Evolutionary conservation across 2,888 invertebrate genomes (phyloP).

Genomic region (Byasa hedistus): DNA sequence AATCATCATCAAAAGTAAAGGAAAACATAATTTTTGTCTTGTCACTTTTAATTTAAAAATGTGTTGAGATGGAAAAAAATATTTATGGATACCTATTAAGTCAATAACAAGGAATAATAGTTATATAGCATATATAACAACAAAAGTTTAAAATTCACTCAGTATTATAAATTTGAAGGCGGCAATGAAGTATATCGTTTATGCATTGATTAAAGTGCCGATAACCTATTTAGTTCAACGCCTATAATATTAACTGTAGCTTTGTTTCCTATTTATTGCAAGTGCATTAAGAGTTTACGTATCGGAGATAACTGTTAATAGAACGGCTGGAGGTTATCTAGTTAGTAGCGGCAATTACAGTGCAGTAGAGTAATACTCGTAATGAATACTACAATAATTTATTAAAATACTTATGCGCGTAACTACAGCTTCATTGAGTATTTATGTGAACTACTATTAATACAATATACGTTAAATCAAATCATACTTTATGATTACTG

Average conservation of each 20-base stretch:
- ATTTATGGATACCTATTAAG: no score
- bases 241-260: conserved; percentile 3
- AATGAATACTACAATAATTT: neutral
- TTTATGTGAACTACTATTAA: neutral
- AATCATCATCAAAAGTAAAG: no score
- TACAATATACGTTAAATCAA: no score
- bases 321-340: conserved; percentile 14
- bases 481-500: no score
- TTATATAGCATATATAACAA: no score
- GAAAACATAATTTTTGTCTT: no score
- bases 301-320: conserved; percentile 15
- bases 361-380: conserved; percentile 5
- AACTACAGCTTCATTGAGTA: neutral
- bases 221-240: conserved; percentile 27
- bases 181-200: neutral
- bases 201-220: conserved; percentile 16
- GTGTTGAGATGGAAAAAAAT: no score
- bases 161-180: neutral
- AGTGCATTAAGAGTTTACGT: conserved; percentile 12
- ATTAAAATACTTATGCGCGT: neutral
- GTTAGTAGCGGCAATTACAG: conserved; percentile 7
- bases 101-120: no score
- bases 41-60: no score
- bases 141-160: neutral
- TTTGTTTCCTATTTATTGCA: conserved; percentile 17